Conservation (phyloP, 2,113 vertebrate species). For the Equus quagga region DNA sequence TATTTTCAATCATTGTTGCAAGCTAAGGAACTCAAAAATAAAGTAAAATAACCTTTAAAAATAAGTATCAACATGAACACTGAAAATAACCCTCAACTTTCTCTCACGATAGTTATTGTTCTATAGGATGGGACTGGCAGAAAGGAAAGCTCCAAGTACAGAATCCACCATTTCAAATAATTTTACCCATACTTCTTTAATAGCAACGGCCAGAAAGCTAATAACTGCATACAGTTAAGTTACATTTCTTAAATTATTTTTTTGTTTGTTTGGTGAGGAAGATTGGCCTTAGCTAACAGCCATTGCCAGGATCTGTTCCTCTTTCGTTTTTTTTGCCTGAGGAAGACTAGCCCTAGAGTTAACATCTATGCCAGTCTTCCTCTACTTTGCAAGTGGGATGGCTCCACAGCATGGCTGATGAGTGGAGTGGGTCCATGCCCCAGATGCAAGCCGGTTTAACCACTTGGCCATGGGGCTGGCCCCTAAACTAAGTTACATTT, state of each 20-base stretch:
- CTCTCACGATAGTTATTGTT: neutral
- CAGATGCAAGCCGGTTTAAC: too few species aligned
- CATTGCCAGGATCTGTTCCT: too few species aligned
- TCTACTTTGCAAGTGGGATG: too few species aligned
- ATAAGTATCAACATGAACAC: neutral
- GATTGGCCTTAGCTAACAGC: too few species aligned
- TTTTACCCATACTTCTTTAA: slow-evolving; percentile 16
- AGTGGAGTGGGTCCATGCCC: too few species aligned
- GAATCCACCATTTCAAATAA: neutral
- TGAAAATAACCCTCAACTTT: slow-evolving; percentile 52
- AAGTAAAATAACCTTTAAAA: slow-evolving; percentile 26
- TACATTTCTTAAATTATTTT: too few species aligned
- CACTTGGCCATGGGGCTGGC: too few species aligned
- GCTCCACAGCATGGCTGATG: too few species aligned
- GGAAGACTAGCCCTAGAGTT: too few species aligned
- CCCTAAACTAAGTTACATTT: slow-evolving; percentile 46
- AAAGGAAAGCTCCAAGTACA: neutral
- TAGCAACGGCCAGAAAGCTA: slow-evolving; percentile 41
- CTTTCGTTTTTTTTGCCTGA: too few species aligned
- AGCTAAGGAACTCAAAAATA: neutral
- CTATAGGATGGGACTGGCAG: neutral
- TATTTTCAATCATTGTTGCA: slow-evolving; percentile 35
- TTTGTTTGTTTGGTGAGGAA: too few species aligned
- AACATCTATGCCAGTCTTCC: too few species aligned
- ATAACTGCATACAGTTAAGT: neutral